Base-by-base conservation (phyloP, 2,888 invertebrate species). In the Dione vanillae region DNA sequence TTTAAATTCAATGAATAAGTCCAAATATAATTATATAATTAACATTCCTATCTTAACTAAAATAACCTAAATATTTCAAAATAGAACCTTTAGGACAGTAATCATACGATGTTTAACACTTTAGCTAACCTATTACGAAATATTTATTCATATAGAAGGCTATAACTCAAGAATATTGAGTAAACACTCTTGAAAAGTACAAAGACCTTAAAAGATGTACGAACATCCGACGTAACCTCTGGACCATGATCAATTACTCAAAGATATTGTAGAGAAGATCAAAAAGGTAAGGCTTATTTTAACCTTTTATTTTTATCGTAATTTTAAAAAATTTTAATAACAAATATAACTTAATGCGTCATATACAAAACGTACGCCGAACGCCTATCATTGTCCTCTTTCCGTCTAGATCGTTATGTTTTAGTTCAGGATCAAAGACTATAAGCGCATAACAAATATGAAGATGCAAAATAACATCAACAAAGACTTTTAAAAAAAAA, bases 171-270 rank as follows among this genome's bases (percentile, higher is more conserved):
- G 52, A 47, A 8, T 51, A 65, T 59, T 68, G 68, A 61, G 56
- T 64, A 58, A 61, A 20, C 51, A 27, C 37, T 16, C 54, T 61
- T 16, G 59, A 54, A 49, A 49, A 68, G 67, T 72, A 67, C 74
- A 69, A 75, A 74, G 69, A 72, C 72, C 74, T 72, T 69, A 70
- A 27, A 62, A 64, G 56, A 73, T 54, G 49, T 61, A 49, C 40
- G 52, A 43, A 65, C 68, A 59, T 70, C 65, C 71, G 74, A 65
- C 67, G 65, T 71, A 72, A 62, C 71, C 69, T 64, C 59, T 64
- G 61, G 67, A 74, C 61, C 71, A 65, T 70, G 67, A 61, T 70
- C 67, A 65, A 72, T 70, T 68, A 68, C 62, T 65, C 61, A 65
- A 65, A 45, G 27, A 74, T 51, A 51, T 66, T 65, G 68, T 43